phyloP scores from a whole-genome alignment of 2,888 invertebrate species.

The Gibbula magus region DNA sequence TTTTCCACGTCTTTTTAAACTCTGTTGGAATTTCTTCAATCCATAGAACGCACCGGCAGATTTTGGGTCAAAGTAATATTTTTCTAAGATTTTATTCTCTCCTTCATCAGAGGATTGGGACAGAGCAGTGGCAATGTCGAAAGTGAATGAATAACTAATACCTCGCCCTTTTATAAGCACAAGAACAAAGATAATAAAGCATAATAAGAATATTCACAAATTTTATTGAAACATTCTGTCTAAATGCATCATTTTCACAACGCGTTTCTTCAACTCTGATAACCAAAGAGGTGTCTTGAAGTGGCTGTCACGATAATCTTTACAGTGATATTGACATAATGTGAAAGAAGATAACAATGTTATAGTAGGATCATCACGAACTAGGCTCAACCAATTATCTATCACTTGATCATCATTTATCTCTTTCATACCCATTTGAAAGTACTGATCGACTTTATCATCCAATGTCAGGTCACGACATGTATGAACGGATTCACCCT shows the following conservation, averaged over 20 bases:
- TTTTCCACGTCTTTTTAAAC: neutral
- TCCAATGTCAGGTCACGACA: neutral
- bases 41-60: too few species aligned
- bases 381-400: neutral
- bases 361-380: neutral
- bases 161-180: too few species aligned
- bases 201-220: neutral
- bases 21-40: too few species aligned
- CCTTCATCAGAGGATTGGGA: too few species aligned
- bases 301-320: neutral
- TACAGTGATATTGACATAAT: neutral
- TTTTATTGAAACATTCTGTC: neutral
- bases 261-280: neutral
- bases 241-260: neutral
- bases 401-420: neutral
- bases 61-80: too few species aligned
- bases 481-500: neutral
- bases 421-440: neutral
- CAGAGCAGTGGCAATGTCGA: too few species aligned
- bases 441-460: neutral
- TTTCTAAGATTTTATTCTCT: too few species aligned
- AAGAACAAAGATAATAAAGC: too few species aligned
- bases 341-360: neutral
- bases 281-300: neutral
- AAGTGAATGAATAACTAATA: too few species aligned